These are phyloP conservation scores for Cossypha polioptera DNA, from an alignment of 2,797 vertebrate species.

Conservation along the genomic window DNA sequence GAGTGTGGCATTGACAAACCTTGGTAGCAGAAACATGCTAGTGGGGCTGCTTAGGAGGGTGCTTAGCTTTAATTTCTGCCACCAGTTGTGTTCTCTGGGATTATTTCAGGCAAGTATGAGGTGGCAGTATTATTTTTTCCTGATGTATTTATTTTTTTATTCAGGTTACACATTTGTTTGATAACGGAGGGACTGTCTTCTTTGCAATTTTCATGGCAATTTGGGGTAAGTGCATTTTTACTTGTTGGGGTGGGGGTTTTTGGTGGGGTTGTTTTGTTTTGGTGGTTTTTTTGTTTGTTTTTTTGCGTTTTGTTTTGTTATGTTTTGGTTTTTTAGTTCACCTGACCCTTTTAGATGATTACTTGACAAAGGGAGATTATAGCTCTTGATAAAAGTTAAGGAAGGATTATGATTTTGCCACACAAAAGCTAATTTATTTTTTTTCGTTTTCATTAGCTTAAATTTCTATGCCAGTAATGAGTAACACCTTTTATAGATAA, in stretches of 20 bases:
- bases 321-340: background rate
- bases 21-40: background rate
- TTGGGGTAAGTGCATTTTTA: conserved; percentile 87
- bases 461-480: background rate
- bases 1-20: background rate
- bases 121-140: background rate
- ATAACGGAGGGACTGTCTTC: conserved; percentile 98
- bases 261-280: too few relatives aligned
- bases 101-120: background rate
- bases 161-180: conserved; percentile 97
- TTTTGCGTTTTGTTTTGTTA: too few relatives aligned
- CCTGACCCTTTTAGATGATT: background rate
- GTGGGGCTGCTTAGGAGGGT: background rate
- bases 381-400: background rate
- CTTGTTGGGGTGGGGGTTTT: background rate
- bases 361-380: background rate
- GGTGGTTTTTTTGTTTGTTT: too few relatives aligned
- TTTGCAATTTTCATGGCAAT: conserved; percentile 99
- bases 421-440: background rate
- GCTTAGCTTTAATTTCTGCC: background rate
- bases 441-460: background rate
- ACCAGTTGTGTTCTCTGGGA: background rate
- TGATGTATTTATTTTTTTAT: conserved; percentile 32
- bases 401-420: background rate
- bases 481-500: background rate